Percentiles rank a stretch among this genome's conserved stretches.
Evolutionary conservation across 2,113 vertebrate genomes (phyloP).

Genomic region (Myotis davidii): DNA sequence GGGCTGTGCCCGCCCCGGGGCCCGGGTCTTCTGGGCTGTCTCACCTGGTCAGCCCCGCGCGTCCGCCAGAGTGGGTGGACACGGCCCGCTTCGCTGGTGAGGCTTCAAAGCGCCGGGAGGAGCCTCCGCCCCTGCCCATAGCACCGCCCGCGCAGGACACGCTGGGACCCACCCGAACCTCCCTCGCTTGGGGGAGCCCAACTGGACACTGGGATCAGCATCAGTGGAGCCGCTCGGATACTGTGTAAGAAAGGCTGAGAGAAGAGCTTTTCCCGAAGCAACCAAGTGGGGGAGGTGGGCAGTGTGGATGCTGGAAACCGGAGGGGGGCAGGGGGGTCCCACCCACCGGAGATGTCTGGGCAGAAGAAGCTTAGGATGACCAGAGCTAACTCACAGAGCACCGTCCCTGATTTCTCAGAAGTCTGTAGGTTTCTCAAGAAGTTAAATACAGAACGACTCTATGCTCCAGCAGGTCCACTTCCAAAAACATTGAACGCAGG

Average conservation of each 20-base stretch:
- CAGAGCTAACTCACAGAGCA: neutral
- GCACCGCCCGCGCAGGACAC: neutral
- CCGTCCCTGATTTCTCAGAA: neutral
- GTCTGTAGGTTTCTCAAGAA: neutral
- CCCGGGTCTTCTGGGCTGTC: neutral
- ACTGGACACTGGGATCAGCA: neutral
- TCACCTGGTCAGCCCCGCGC: slow-evolving; percentile 3
- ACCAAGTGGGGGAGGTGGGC: neutral
- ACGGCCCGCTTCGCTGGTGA: neutral
- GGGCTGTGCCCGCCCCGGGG: neutral
- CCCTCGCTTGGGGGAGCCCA: neutral
- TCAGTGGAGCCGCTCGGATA: neutral
- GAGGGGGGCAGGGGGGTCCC: too few relatives aligned
- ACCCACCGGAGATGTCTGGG: neutral
- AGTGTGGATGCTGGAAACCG: neutral
- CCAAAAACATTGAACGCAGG: neutral
- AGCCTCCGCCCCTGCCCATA: neutral
- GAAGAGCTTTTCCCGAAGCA: neutral
- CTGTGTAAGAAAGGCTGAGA: neutral
- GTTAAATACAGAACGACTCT: neutral
- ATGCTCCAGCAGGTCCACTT: neutral
- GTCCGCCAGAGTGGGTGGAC: neutral
- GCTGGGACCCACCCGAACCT: neutral
- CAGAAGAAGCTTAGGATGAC: neutral
- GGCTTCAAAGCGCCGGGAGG: slow-evolving; percentile 23